Evolutionary conservation across 2,113 vertebrate genomes (phyloP).

Genomic region (Oreochromis aureus): DNA sequence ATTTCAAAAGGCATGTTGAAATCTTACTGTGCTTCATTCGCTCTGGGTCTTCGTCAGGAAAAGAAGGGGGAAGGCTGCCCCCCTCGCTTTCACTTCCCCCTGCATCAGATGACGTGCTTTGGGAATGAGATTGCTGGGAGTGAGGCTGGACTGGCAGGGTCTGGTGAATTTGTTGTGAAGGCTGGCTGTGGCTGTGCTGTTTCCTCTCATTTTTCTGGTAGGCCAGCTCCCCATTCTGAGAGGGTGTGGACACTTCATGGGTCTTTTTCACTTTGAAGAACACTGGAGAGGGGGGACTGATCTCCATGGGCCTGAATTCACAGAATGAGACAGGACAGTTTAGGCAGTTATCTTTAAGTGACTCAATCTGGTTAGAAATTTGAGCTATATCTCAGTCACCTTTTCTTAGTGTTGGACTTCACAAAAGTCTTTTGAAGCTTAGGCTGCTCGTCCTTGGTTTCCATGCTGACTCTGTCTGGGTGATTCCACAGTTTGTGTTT

Average conservation of each 20-base stretch:
- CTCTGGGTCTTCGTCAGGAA: conserved; percentile 86
- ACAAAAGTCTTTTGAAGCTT: conserved; percentile 75
- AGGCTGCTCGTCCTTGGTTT: conserved; percentile 66
- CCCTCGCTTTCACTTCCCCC: conserved; percentile 70
- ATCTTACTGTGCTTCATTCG: conserved; percentile 95
- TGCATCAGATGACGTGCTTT: conserved; percentile 62
- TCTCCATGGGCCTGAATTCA: conserved; percentile 79
- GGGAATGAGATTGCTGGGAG: conserved; percentile 41
- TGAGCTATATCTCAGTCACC: conserved; percentile 65
- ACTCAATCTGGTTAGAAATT: neutral
- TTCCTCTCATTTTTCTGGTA: conserved; percentile 69
- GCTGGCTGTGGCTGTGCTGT: conserved; percentile 54
- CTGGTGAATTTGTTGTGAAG: conserved; percentile 38
- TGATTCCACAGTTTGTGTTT: conserved; percentile 96
- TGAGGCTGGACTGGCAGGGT: conserved; percentile 25
- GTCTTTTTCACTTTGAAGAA: conserved; percentile 87
- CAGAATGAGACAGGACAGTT: neutral
- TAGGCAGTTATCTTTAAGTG: neutral
- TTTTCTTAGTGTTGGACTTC: conserved; percentile 85
- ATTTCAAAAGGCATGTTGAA: neutral
- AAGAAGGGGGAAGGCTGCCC: conserved; percentile 61
- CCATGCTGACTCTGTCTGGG: conserved; percentile 74
- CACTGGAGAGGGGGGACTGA: conserved; percentile 76
- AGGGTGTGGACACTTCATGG: conserved; percentile 69
- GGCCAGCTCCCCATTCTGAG: conserved; percentile 82